A percentile compares a stretch with the other conserved stretches of the same genome.
Evolutionary conservation across 2,888 invertebrate species (phyloP).

Genomic region (Acleris laterana): DNA sequence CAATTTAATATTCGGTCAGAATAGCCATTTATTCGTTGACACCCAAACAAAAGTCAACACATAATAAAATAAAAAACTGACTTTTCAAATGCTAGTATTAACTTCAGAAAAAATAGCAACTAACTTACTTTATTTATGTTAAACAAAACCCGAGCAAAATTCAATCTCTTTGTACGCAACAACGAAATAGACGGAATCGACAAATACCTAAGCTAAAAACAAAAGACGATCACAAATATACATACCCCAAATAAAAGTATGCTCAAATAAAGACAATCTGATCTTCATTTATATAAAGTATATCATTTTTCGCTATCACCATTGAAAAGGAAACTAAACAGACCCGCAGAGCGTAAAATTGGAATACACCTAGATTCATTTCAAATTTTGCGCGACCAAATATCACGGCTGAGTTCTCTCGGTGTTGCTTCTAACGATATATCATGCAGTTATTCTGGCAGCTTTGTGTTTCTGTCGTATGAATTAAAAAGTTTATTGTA

Average conservation of each 20-base stretch:
- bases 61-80: too few relatives aligned
- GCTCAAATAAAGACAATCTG: neutral
- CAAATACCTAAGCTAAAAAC: neutral
- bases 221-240: neutral
- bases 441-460: slow-evolving; percentile 71
- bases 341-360: slow-evolving; percentile 61
- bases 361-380: slow-evolving; percentile 49
- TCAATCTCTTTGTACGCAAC: too few relatives aligned
- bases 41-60: too few relatives aligned
- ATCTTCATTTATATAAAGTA: neutral
- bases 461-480: slow-evolving; percentile 63
- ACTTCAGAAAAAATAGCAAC: too few relatives aligned
- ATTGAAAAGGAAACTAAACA: slow-evolving; percentile 51
- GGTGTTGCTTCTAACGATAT: slow-evolving; percentile 61
- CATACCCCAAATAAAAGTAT: neutral
- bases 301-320: slow-evolving; percentile 21
- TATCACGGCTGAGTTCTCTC: slow-evolving; percentile 57
- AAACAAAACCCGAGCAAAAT: too few relatives aligned
- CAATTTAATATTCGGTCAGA: too few relatives aligned
- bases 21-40: too few relatives aligned
- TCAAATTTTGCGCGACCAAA: slow-evolving; percentile 62
- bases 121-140: too few relatives aligned
- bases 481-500: slow-evolving; percentile 35
- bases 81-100: too few relatives aligned
- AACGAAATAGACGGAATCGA: too few relatives aligned